Evolutionary conservation across 2,888 invertebrate genomes (phyloP), one percentile per base, ranked within the genome.

Genomic region (Brassicogethes aeneus): DNA sequence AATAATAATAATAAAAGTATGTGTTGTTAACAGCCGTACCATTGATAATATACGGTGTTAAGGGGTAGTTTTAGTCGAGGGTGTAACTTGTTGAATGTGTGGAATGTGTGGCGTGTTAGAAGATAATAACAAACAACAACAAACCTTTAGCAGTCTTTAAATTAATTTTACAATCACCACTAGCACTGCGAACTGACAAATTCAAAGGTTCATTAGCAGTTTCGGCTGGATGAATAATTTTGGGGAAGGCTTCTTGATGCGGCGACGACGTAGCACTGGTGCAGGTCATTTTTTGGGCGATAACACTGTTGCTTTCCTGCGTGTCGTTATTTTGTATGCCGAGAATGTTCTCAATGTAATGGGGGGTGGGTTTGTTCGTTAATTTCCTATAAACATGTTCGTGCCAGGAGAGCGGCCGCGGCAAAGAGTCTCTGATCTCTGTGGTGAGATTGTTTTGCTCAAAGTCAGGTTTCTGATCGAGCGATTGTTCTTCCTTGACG

Each of bases 371-470:
- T 40, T 77, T 77, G 54, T 80, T 81, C 7, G 87, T 87, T 8
- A 88, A 82, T 54, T 82, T 82, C 2, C 80, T 84, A 64, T 92
- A 92, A 15, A 91, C 86, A 65, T 92, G 92, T 23, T 89, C 85
- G 70, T 91, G 92, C 91, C 92, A 92, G 30, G 86, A 68, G 15
- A 59, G 51, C 3, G 32, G 23, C n/a, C n/a, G n/a, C n/a, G n/a
- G n/a, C n/a, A n/a, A n/a, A n/a, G n/a, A n/a, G n/a, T n/a, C n/a
- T n/a, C n/a, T n/a, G n/a, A n/a, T n/a, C n/a, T n/a, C n/a, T n/a
- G n/a, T n/a, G n/a, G n/a, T n/a, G n/a, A n/a, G n/a, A n/a, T n/a
- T n/a, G n/a, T n/a, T n/a, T n/a, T n/a, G n/a, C n/a, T n/a, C n/a
- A n/a, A n/a, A n/a, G n/a, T n/a, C n/a, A n/a, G n/a, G n/a, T n/a